Base-by-base conservation (phyloP, 2,888 invertebrate genomes). In the Dryadula phaetusa region DNA sequence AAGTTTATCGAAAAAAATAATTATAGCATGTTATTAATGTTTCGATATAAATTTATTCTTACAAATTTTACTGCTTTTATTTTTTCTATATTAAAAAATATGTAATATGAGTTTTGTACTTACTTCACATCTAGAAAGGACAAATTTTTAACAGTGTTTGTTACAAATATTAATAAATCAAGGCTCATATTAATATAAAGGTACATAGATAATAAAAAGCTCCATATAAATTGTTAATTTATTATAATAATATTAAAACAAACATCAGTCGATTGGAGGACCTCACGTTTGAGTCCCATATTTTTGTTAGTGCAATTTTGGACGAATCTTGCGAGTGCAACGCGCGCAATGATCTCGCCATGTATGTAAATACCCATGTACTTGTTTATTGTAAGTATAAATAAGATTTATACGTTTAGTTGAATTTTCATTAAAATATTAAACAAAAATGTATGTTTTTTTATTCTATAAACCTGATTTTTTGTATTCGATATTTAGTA, bases 401-500 rank as follows among this genome's bases (percentile, higher is more conserved):
- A 92, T 92, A 92, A 92, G 91, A 91, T 92, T 92, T 92, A 92
- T 92, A 92, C 92, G 86, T 92, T 91, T 91, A 92, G 92, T 92
- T 92, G 87, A 92, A 89, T 92, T 92, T 91, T 88, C 87, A 92
- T 90, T 92, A 92, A 92, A 92, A 90, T 83, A 86, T 85, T 85
- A 81, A 74, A 82, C 73, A 70, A 72, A 79, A 60, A 64, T 54
- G 58, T 34, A 52, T 63, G 73, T 82, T 83, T 85, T 20, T 76
- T 79, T 81, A 69, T 7, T 53, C 3, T 32, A 32, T 62, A 37
- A 44, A 3, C 37, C 37, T 12, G 12, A 2, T 7, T 16, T 20
- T 7, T 49, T 16, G 2, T 56, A 22, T 16, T 1, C 10, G 3
- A 5, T 28, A 14, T 25, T n/a, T 6, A 5, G 22, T 10, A 0